phyloP scores from a whole-genome alignment of 2,113 vertebrate species.

The Eurypyga helias region DNA sequence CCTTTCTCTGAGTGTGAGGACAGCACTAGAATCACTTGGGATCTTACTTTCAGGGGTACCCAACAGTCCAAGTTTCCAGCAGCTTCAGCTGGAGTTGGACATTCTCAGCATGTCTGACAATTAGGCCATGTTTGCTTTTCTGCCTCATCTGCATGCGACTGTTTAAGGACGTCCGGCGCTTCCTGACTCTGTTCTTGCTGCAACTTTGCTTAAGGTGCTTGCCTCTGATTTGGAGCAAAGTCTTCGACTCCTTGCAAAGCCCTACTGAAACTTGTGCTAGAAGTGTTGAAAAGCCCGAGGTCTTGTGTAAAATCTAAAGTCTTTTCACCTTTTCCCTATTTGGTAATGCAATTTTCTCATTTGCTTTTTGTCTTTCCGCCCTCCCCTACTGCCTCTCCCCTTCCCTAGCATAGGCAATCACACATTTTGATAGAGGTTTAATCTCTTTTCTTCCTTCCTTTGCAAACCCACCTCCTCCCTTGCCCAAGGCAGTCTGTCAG shows the following conservation, averaged over 20 bases:
- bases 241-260: background rate
- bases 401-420: background rate
- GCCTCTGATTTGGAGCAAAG: background rate
- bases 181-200: background rate
- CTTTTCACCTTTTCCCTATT: constrained; percentile 14
- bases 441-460: constrained; percentile 73
- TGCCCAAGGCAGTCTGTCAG: constrained; percentile 6
- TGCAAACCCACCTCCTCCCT: constrained; percentile 46
- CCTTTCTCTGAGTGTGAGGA: background rate
- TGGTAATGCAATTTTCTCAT: background rate
- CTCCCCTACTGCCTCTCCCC: constrained; percentile 9
- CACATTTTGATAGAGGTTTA: constrained; percentile 53
- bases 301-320: background rate
- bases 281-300: background rate
- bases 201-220: background rate
- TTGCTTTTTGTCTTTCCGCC: background rate
- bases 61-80: background rate
- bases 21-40: background rate
- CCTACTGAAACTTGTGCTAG: background rate
- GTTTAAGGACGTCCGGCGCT: background rate
- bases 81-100: background rate
- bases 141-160: background rate
- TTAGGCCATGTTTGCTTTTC: rapidly evolving
- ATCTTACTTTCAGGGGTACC: background rate
- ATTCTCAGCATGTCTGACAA: background rate